Percentiles rank a stretch among this genome's conserved stretches.
phyloP scores from a whole-genome alignment of 30 jellyfish, hydroid and myxozoan genomes.

The Cassiopea andromeda region DNA sequence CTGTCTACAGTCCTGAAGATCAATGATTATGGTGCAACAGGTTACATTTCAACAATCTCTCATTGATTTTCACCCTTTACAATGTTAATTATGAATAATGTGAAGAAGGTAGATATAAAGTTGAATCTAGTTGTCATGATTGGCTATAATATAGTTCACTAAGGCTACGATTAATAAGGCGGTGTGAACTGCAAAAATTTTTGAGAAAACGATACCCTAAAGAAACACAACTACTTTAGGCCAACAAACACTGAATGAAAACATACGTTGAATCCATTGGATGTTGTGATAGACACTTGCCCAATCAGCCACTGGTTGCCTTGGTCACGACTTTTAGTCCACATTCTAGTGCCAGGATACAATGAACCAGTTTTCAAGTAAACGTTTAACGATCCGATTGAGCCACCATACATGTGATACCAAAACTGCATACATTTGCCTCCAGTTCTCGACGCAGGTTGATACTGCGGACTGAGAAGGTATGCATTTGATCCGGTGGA shows the following conservation, averaged over 20 bases:
- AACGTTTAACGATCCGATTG: constrained; percentile 76
- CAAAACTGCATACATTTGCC: constrained; percentile 96
- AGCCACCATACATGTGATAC: constrained; percentile 94
- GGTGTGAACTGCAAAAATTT: too few relatives aligned
- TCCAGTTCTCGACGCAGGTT: constrained; percentile 77
- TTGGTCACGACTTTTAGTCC: constrained; percentile 74
- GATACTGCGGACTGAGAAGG: constrained; percentile 78
- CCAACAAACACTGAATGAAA: not conserved
- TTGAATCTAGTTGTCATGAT: too few relatives aligned
- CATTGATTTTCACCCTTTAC: too few relatives aligned
- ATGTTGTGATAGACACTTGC: constrained; percentile 68
- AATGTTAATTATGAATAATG: too few relatives aligned
- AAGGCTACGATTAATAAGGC: too few relatives aligned
- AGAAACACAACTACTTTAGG: not conserved
- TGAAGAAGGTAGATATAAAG: too few relatives aligned
- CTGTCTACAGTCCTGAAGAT: too few relatives aligned
- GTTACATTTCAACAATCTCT: too few relatives aligned
- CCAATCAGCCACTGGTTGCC: constrained; percentile 95
- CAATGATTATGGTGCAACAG: too few relatives aligned
- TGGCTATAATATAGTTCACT: too few relatives aligned
- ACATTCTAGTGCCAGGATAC: constrained; percentile 43
- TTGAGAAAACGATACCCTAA: not conserved
- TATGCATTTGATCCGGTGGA: constrained; percentile 73
- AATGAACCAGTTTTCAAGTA: constrained; percentile 49
- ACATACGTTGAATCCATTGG: constrained; percentile 68